These are phyloP conservation scores for Rousettus madagascariensis DNA, from an alignment of 2,797 vertebrate genomes.

Conservation along the genomic window DNA sequence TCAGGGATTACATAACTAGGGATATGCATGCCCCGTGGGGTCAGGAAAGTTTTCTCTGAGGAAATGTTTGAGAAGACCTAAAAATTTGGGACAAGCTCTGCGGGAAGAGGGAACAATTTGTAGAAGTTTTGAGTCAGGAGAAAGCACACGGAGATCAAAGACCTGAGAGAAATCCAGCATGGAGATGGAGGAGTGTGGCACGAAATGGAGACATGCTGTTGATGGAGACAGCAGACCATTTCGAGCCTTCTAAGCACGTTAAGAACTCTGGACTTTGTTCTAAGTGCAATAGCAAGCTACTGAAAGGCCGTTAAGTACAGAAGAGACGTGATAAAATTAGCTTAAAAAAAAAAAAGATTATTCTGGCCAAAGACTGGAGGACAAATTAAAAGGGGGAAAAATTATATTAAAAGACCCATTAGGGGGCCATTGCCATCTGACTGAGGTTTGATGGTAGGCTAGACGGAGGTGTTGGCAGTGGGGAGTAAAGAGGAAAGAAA, in stretches of 20 bases:
- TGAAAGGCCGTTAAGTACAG: neutral
- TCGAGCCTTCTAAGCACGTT: neutral
- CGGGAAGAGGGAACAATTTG: neutral
- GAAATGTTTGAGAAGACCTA: neutral
- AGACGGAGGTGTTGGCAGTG: neutral
- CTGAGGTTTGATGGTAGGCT: neutral
- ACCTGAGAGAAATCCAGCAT: neutral
- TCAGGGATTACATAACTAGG: neutral
- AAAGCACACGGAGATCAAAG: neutral
- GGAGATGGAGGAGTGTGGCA: neutral
- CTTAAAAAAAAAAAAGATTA: conserved; percentile 9
- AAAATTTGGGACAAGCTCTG: neutral
- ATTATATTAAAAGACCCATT: neutral
- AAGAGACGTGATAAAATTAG: neutral
- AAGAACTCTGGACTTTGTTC: neutral
- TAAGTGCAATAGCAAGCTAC: neutral
- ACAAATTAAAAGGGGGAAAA: neutral
- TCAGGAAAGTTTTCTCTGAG: neutral
- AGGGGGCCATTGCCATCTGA: neutral
- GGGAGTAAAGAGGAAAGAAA: neutral
- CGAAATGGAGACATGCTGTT: neutral
- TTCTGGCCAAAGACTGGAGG: neutral
- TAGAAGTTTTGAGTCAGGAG: neutral
- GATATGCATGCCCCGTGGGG: neutral
- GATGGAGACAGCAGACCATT: neutral